These are phyloP conservation scores for Rhipidura dahli DNA, from an alignment of 2,113 vertebrate genomes.

Conservation along the genomic window DNA sequence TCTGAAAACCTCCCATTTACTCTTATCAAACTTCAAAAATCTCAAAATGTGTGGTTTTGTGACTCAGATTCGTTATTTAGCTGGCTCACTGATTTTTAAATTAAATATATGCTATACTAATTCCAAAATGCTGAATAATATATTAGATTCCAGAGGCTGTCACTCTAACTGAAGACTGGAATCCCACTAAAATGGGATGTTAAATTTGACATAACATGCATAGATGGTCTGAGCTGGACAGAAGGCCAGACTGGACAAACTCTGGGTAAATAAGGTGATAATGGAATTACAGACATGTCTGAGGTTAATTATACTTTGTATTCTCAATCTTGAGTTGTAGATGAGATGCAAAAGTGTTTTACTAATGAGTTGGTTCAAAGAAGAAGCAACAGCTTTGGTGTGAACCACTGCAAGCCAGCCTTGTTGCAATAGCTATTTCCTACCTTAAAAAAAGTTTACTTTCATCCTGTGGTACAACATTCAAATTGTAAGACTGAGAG, in stretches of 20 bases:
- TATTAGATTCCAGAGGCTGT: not conserved
- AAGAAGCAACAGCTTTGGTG: not conserved
- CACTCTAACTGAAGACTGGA: not conserved
- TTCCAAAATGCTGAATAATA: not conserved
- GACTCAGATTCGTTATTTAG: not conserved
- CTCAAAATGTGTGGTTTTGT: fast-evolving
- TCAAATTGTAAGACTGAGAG: not conserved
- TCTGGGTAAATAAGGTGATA: not conserved
- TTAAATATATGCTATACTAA: not conserved
- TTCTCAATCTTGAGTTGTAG: not conserved
- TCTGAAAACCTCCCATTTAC: not conserved
- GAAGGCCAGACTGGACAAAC: not conserved
- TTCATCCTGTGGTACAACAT: not conserved
- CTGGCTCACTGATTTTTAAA: not conserved
- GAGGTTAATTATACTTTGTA: not conserved
- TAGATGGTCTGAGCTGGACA: not conserved
- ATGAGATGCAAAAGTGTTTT: not conserved
- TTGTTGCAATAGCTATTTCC: not conserved
- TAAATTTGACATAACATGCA: not conserved
- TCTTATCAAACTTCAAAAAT: not conserved
- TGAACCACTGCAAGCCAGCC: not conserved
- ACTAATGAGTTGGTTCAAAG: not conserved
- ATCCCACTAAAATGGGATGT: not conserved
- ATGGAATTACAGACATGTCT: not conserved
- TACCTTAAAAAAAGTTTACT: not conserved